phyloP scores from a whole-genome alignment of 2,888 invertebrate genomes.

The Papilio elwesi region DNA sequence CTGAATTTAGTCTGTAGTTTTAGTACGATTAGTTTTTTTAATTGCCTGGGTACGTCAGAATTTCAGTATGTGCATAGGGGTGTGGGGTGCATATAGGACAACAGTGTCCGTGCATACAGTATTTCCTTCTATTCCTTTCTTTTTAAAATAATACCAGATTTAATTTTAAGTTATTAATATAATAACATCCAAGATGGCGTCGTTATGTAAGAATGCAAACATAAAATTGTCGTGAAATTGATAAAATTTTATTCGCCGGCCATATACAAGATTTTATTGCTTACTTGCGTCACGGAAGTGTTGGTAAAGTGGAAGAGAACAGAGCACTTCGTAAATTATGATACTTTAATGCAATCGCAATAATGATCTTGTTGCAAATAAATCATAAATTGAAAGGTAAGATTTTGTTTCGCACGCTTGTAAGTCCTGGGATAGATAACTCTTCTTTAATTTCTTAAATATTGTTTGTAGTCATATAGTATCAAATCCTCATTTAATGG shows the following conservation, averaged over 20 bases:
- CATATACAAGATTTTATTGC: constrained; percentile 37
- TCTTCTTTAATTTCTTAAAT: no score
- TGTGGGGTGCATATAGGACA: no score
- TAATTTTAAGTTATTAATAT: not conserved
- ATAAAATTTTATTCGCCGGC: constrained; percentile 40
- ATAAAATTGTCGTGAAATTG: constrained; percentile 41
- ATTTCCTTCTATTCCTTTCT: no score
- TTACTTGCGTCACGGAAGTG: constrained; percentile 29
- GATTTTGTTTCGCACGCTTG: not conserved
- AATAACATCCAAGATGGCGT: constrained; percentile 22
- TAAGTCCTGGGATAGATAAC: no score
- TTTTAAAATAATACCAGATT: no score
- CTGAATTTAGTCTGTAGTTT: no score
- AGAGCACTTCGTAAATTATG: constrained; percentile 28
- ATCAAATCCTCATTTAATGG: no score
- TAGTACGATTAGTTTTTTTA: no score
- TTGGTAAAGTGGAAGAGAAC: constrained; percentile 24
- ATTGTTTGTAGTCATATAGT: no score
- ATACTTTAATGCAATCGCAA: constrained; percentile 22
- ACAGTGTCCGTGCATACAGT: no score
- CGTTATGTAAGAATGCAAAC: constrained; percentile 27
- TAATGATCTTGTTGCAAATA: not conserved
- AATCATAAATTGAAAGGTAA: not conserved
- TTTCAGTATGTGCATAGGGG: no score
- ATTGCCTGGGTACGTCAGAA: no score